Evolutionary conservation across 2,113 vertebrate genomes (phyloP).

Genomic region (Illadopsis cleaveri): DNA sequence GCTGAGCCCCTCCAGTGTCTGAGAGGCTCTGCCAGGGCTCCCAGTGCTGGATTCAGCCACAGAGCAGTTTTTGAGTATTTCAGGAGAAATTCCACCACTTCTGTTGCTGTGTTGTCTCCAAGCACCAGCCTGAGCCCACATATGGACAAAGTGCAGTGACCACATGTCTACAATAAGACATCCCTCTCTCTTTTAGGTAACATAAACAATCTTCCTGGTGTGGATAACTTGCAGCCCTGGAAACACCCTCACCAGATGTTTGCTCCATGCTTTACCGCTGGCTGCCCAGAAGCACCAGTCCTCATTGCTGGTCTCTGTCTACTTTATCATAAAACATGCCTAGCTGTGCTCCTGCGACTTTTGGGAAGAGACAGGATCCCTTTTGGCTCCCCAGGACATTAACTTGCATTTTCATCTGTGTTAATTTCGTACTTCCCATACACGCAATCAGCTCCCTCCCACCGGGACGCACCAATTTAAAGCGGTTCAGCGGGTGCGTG

Average conservation of each 20-base stretch:
- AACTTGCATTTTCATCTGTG: not conserved
- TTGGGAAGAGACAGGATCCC: not conserved
- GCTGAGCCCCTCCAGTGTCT: accelerated
- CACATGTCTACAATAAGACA: not conserved
- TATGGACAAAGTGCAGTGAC: not conserved
- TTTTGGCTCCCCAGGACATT: not conserved
- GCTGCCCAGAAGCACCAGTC: not conserved
- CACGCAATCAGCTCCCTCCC: accelerated
- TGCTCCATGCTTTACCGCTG: not conserved
- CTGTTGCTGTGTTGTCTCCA: not conserved
- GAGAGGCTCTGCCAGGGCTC: not conserved
- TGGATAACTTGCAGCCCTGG: not conserved
- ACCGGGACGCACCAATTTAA: not conserved
- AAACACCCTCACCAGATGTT: not conserved
- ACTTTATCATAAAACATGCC: not conserved
- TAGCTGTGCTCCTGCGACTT: not conserved
- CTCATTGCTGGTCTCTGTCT: not conserved
- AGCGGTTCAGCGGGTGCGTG: not conserved
- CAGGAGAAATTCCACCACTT: not conserved
- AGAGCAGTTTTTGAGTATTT: not conserved
- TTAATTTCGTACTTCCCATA: not conserved
- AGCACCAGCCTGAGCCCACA: not conserved
- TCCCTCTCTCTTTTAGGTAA: not conserved
- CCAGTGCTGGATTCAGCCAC: not conserved
- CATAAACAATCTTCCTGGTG: not conserved